These are phyloP conservation scores for Dasyprocta punctata DNA, from an alignment of 2,113 vertebrate genomes.

Conservation along the genomic window DNA sequence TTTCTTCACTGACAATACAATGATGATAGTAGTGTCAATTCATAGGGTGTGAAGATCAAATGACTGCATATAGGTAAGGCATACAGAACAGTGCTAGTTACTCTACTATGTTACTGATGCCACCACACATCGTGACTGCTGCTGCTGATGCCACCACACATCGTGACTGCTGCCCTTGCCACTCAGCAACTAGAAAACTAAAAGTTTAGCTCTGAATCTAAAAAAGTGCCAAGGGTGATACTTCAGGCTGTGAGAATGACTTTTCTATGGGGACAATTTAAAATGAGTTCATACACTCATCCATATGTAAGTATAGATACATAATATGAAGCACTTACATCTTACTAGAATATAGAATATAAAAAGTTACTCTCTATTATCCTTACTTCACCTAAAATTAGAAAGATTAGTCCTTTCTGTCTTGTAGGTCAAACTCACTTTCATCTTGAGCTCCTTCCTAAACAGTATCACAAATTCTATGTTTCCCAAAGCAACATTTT, in stretches of 20 bases:
- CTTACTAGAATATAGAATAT: neutral
- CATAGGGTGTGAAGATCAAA: neutral
- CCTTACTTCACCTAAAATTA: neutral
- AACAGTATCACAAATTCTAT: neutral
- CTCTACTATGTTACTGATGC: neutral
- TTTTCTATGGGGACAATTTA: neutral
- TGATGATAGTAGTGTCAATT: neutral
- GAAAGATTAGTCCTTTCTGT: neutral
- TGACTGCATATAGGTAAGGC: neutral
- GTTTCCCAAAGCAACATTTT: neutral
- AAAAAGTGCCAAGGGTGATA: neutral
- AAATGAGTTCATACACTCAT: neutral
- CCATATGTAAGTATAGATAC: neutral
- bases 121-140: neutral
- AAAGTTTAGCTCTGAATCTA: neutral
- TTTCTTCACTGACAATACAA: neutral
- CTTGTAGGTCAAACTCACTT: neutral
- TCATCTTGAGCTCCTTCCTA: neutral
- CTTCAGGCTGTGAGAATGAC: neutral
- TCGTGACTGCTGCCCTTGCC: neutral
- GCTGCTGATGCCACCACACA: too few species aligned
- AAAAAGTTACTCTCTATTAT: neutral
- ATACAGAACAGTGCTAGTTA: neutral
- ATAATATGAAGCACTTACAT: neutral
- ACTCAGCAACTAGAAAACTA: neutral